Base-by-base conservation (phyloP, 2,888 invertebrate species). In the Drosophila helvetica region DNA sequence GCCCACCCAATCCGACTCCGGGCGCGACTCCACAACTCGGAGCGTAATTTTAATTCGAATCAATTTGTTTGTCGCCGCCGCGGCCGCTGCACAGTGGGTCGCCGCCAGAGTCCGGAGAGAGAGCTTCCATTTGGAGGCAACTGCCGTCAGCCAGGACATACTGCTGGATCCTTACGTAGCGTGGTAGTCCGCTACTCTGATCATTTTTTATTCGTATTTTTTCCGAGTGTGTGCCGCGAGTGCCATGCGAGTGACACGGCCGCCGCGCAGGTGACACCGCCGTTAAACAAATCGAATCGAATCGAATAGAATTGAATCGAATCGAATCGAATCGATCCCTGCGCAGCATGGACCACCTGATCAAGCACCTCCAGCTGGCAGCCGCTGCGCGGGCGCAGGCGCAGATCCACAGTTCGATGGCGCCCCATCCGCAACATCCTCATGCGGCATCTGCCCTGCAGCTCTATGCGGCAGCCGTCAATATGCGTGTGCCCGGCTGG, bases 351-450 rank as follows among this genome's bases (percentile, higher is more conserved):
- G 83, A 83, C 78, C 91, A 93, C 90, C 71, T 89, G 71, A 78
- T 86, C 73, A 95, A 94, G 83, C 95, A 94, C 79, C 92, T 95
- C 92, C 95, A 94, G 79, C 92, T 95, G 92, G 95, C 95, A 92
- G 83, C 84, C 18, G 84, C 74, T 74, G 86, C 81, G 70, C 83
- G 80, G 65, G 81, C 79, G 79, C 79, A 80, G 38, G 54, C 65
- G 15, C 66, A 64, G 12, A 30, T 57, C 60, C 72, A 33, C 18
- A 46, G 52, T 15, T 42, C 38, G 48, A 47, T 53, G 62, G 51
- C 62, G 38, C n/a, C 30, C 27, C 54, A 48, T 42, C 18, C 52
- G 48, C 66, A 33, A 1, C 63, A 60, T 48, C 56, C 77, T 3
- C 75, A 75, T 55, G 71, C 79, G 2, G 67, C 74, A 25, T 94